phyloP scores from a whole-genome alignment of 2,888 invertebrate genomes.

The Zeuzera pyrina region DNA sequence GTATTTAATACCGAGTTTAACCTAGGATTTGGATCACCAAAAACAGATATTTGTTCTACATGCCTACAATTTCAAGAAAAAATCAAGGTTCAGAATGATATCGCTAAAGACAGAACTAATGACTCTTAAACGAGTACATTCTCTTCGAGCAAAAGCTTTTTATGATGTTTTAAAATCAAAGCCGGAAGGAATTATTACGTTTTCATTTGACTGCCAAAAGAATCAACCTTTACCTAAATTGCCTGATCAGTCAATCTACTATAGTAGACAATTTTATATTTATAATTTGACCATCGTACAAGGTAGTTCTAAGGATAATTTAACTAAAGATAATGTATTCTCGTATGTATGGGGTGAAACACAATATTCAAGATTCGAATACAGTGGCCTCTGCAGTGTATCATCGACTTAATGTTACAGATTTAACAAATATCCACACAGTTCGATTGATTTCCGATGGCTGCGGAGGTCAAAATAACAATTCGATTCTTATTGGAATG shows the following conservation, averaged over 20 bases:
- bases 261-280: constrained; percentile 26
- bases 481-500: constrained; percentile 21
- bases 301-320: constrained; percentile 20
- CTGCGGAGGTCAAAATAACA: constrained; percentile 27
- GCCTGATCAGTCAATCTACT: constrained; percentile 31
- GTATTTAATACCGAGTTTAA: constrained; percentile 18
- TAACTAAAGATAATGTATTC: constrained; percentile 19
- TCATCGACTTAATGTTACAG: no score
- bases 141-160: constrained; percentile 11
- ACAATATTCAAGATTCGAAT: no score
- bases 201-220: constrained; percentile 10
- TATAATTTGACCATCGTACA: constrained; percentile 32
- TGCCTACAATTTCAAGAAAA: constrained; percentile 16
- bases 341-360: constrained; percentile 21
- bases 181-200: constrained; percentile 5
- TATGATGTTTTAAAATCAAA: constrained; percentile 4
- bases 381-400: no score
- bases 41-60: constrained; percentile 17
- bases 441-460: no score
- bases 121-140: constrained; percentile 12
- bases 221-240: constrained; percentile 11
- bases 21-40: constrained; percentile 16
- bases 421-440: no score
- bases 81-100: constrained; percentile 13
- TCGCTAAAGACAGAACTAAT: constrained; percentile 11